phyloP scores from a whole-genome alignment of 2,888 invertebrate genomes.

The Acanthopleura granulata region DNA sequence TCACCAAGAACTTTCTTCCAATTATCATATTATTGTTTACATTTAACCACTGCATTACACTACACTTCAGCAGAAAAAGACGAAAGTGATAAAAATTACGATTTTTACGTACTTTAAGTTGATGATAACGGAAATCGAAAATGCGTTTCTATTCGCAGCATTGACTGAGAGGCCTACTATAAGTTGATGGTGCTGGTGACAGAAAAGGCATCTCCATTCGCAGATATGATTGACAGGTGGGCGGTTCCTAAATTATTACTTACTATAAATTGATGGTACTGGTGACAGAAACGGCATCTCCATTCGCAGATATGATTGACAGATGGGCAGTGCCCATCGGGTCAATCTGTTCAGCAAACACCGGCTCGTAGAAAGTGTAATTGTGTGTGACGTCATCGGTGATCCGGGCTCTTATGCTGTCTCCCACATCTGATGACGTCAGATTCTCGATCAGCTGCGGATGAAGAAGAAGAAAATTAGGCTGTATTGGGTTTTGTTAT shows the following conservation, averaged over 20 bases:
- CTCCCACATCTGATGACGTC: constrained; percentile 51
- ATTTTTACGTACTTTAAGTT: too few species aligned
- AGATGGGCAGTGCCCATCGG: constrained; percentile 90
- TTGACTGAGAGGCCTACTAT: too few species aligned
- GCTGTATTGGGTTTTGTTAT: too few species aligned
- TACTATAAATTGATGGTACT: constrained; percentile 90
- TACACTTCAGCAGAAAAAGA: too few species aligned
- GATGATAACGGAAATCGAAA: too few species aligned
- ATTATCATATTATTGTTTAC: too few species aligned
- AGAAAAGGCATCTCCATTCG: not conserved
- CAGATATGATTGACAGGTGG: not conserved
- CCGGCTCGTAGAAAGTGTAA: constrained; percentile 71
- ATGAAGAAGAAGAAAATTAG: not conserved
- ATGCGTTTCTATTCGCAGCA: too few species aligned
- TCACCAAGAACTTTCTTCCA: too few species aligned
- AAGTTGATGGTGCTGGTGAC: too few species aligned
- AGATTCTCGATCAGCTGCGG: constrained; percentile 54
- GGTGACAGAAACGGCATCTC: constrained; percentile 93
- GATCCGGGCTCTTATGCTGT: constrained; percentile 47
- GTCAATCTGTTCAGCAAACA: constrained; percentile 50
- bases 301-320: constrained; percentile 85
- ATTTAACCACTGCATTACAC: too few species aligned
- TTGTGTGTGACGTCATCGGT: constrained; percentile 57
- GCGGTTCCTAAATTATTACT: constrained; percentile 56
- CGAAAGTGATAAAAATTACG: too few species aligned